Evolutionary conservation across 2,888 invertebrate species (phyloP), one percentile per base, ranked within the genome.

Genomic region (Plagiodera versicolora): DNA sequence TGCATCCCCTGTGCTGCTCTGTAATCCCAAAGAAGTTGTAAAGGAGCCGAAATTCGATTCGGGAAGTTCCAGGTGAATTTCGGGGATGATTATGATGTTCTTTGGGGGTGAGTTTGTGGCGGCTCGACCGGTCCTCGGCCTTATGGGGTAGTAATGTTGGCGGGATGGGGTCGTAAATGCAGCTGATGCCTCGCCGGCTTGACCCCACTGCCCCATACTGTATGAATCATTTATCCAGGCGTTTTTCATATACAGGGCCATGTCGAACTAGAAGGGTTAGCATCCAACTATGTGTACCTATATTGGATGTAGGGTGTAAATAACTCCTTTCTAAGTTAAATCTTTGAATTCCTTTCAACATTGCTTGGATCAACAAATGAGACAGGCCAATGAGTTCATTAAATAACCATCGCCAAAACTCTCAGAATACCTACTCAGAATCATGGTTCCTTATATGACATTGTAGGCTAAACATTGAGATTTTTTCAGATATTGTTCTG

Each of bases 71-170:
- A 70, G 69, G 69, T 69, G 67, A 67, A 68, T 68, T 68, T 65
- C 63, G 67, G 70, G 68, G 64, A 65, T 70, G 74, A 72, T 72
- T 74, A 73, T 71, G 71, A 74, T 68, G 70, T 69, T 68, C 65
- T 60, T 64, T 61, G 67, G 67, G 68, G 64, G 56, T 45, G 53
- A 47, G 54, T 49, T 56, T 56, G 63, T 47, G 50, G 53, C 18
- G 20, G 24, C 55, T 11, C 30, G 47, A 19, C 47, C 72, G 67
- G 70, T 70, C 69, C 70, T 67, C 70, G 71, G 71, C 71, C 74
- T 77, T 79, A 79, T 78, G 74, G 77, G 71, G 70, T 73, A 69
- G 75, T 78, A 77, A 79, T 75, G 74, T 76, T 71, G 74, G 72
- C 73, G 14, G 72, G 72, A 70, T 71, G 68, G 72, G 74, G 75